Conservation (phyloP, 2,113 vertebrate species). For the Osmerus mordax region DNA sequence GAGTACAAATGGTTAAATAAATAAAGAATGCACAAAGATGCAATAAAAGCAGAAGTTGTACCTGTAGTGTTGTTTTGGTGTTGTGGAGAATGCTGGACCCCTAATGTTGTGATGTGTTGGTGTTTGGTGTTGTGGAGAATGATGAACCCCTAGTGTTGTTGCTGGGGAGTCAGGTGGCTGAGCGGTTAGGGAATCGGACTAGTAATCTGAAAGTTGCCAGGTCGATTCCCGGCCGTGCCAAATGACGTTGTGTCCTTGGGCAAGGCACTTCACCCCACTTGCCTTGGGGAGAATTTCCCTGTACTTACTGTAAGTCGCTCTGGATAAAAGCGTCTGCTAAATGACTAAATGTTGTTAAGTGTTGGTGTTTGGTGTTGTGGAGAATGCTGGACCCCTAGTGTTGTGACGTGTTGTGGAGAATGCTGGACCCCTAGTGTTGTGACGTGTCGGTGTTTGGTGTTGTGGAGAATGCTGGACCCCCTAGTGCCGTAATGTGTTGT, state of each 20-base stretch:
- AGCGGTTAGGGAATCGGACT: no score
- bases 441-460: not conserved
- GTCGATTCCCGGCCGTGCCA: no score
- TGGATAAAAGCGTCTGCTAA: no score
- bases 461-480: not conserved
- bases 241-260: no score
- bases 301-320: no score
- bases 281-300: no score
- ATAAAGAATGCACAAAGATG: no score
- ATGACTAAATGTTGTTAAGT: no score
- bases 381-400: not conserved
- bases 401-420: not conserved
- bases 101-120: not conserved
- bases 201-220: no score
- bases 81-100: not conserved
- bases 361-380: not conserved
- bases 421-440: not conserved
- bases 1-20: no score
- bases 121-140: not conserved
- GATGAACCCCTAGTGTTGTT: not conserved
- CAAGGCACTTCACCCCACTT: no score
- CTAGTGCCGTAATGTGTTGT: not conserved
- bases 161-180: no score
- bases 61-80: not conserved
- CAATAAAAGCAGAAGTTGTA: not conserved